These are phyloP conservation scores for Chaunax sp. DNA, from an alignment of 2,797 vertebrate species.

Conservation along the genomic window DNA sequence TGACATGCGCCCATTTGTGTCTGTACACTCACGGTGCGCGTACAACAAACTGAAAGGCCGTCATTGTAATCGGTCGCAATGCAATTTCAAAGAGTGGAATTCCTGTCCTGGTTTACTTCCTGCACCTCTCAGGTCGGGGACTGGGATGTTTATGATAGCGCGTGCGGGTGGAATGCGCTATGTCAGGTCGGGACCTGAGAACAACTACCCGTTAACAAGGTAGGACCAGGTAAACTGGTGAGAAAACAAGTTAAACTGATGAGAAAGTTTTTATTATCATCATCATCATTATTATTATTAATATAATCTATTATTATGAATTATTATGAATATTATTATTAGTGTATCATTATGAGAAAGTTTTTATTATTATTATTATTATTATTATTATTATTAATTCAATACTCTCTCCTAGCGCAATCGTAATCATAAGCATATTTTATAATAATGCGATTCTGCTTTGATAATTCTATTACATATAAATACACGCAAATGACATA, in stretches of 20 bases:
- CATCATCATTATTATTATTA: background rate
- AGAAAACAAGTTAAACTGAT: no score
- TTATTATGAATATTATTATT: background rate
- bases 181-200: slow-evolving; percentile 77
- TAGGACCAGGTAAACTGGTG: no score
- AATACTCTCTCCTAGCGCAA: no score
- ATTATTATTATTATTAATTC: no score
- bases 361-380: no score
- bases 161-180: slow-evolving; percentile 80
- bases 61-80: slow-evolving; percentile 63
- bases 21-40: background rate
- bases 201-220: slow-evolving; percentile 22
- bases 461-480: no score
- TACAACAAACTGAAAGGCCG: slow-evolving; percentile 25
- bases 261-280: background rate
- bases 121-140: slow-evolving; percentile 71
- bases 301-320: background rate
- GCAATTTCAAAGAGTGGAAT: slow-evolving; percentile 80
- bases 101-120: slow-evolving; percentile 81
- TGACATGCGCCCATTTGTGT: background rate
- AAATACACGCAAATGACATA: background rate
- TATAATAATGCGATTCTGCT: no score
- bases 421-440: no score
- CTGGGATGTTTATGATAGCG: slow-evolving; percentile 84
- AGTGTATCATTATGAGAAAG: background rate